Evolutionary conservation across 2,888 invertebrate species (phyloP), one percentile per base, ranked within the genome.

Genomic region (Cerceris rybyensis): DNA sequence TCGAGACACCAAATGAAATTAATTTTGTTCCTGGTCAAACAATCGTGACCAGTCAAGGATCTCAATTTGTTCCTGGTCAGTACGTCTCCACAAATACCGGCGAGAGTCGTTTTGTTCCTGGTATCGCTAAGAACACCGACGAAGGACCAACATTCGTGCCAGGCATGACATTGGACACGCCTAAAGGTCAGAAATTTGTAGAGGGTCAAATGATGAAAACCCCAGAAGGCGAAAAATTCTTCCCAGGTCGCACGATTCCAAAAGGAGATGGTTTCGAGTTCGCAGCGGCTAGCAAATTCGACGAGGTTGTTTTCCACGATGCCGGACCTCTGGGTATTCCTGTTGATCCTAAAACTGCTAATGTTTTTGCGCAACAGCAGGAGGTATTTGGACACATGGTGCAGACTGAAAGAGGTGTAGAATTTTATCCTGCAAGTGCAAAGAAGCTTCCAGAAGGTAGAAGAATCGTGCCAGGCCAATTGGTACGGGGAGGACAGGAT

Each of bases 11-110:
- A 73, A 93, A 92, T 73, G 93, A 93, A 78, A 79, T 93, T 39
- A 94, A 93, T 81, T 96, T 96, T 85, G 92, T 95, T 50, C 95
- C 95, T 64, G 96, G 96, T 17, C 95, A 95, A 80, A 95, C 95
- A 0, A 92, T 95, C 75, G 92, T 94, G 46, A 95, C 95, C 11
- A 93, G 94, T 5, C 95, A 94, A 86, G 95, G 95, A 2, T 92
- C 94, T 0, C 94, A 94, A 84, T 96, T 96, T 89, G 93, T 96
- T 54, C 94, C 96, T 0, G 96, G 96, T 1, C 95, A 95, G 89
- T 94, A 94, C 67, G 93, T 94, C 6, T 89, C 92, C 7, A 88
- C 93, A 9, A 92, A 93, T 63, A 92, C 93, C 73, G 94, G 94
- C 11, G 94, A 94, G 87, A 93, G 93, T 28, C 93, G 93, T 59